Percentiles rank a stretch among this genome's conserved stretches.
phyloP scores from a whole-genome alignment of 2,797 vertebrate genomes.

The Siniperca scherzeri region DNA sequence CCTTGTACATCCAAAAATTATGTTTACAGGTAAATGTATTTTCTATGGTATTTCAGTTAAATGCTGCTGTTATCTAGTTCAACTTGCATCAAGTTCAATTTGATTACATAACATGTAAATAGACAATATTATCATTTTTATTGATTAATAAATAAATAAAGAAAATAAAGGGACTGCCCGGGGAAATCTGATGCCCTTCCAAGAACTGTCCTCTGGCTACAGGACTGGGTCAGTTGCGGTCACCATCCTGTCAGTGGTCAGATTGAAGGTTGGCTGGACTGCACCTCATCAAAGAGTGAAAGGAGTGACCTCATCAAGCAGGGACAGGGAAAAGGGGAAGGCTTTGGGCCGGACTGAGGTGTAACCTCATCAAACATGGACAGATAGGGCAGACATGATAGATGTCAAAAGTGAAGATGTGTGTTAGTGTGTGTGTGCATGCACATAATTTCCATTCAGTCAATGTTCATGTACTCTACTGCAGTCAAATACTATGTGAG shows the following conservation, averaged over 20 bases:
- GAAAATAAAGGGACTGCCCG: too few relatives aligned
- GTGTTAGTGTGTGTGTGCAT: slow-evolving; percentile 28
- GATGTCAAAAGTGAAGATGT: slow-evolving; percentile 56
- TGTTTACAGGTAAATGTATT: not conserved
- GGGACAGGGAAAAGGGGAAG: slow-evolving; percentile 55
- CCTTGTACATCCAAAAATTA: not conserved
- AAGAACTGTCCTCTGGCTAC: slow-evolving; percentile 4
- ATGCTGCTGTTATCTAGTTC: not conserved
- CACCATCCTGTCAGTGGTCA: slow-evolving; percentile 64
- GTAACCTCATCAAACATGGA: slow-evolving; percentile 71
- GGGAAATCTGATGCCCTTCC: too few relatives aligned
- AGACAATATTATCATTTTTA: not conserved
- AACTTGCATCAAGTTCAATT: slow-evolving; percentile 6
- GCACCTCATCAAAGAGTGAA: slow-evolving; percentile 63
- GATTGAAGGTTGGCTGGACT: slow-evolving; percentile 61
- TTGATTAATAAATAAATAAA: too few relatives aligned
- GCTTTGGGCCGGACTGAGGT: slow-evolving; percentile 61
- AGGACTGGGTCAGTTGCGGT: slow-evolving; percentile 45
- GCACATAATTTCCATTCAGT: slow-evolving; percentile 40
- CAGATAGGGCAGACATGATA: slow-evolving; percentile 65
- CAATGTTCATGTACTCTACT: slow-evolving; percentile 2
- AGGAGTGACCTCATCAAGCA: slow-evolving; percentile 70
- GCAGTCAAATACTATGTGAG: not conserved
- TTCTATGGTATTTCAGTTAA: not conserved
- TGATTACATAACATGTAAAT: not conserved